phyloP scores from a whole-genome alignment of 2,797 vertebrate species.

The Halcyon badia region DNA sequence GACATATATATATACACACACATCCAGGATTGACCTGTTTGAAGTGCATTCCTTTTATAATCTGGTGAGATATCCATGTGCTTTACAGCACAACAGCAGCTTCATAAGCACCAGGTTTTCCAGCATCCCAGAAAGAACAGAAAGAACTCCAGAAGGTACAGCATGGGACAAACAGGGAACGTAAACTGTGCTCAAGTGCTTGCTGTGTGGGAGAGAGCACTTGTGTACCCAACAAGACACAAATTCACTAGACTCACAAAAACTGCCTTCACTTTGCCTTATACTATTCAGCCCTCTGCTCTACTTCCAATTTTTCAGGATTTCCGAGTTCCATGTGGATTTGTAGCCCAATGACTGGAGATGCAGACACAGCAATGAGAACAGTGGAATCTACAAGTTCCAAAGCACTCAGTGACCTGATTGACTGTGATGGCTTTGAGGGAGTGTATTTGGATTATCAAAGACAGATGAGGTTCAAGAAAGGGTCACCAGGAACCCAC shows the following conservation, averaged over 20 bases:
- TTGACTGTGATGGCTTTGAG: background rate
- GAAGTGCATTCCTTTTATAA: background rate
- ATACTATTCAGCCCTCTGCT: background rate
- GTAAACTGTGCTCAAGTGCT: background rate
- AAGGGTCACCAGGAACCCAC: background rate
- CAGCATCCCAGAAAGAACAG: background rate
- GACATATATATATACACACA: background rate
- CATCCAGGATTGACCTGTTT: background rate
- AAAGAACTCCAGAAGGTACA: background rate
- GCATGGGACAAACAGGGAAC: rapidly evolving
- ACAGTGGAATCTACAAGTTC: rapidly evolving
- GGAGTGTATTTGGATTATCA: background rate
- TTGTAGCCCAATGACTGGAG: background rate
- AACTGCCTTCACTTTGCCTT: background rate
- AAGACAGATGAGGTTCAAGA: background rate
- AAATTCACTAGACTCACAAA: background rate
- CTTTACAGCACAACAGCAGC: background rate
- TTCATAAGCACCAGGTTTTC: background rate
- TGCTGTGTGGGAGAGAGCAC: background rate
- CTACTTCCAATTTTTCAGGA: background rate
- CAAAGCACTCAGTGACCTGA: background rate
- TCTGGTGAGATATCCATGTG: background rate
- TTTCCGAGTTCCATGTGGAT: background rate
- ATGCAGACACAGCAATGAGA: background rate
- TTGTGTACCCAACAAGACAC: background rate